A percentile compares a stretch with the other conserved stretches of the same genome.
Evolutionary conservation across 2,113 vertebrate genomes (phyloP).

Genomic region (Callipepla squamata): DNA sequence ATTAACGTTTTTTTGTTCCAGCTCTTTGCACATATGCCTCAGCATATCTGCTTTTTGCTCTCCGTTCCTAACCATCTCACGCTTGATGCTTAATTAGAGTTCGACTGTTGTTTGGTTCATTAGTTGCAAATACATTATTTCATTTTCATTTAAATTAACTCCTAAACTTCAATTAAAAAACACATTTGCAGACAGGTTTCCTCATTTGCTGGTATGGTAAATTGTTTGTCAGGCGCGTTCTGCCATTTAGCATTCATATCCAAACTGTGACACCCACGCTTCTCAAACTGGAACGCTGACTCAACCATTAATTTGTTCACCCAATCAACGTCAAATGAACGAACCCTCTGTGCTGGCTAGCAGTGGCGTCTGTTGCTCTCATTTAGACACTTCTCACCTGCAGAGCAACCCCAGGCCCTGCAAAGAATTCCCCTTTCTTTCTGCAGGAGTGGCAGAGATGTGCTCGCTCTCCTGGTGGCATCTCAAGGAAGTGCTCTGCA

Average conservation of each 20-base stretch:
- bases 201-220: not conserved
- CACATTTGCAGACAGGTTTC: not conserved
- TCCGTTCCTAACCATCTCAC: not conserved
- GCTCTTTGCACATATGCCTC: not conserved
- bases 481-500: accelerated
- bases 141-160: not conserved
- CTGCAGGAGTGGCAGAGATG: accelerated
- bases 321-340: not conserved
- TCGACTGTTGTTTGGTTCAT: not conserved
- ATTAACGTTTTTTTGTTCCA: conserved; percentile 45
- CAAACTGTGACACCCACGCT: not conserved
- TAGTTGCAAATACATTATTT: not conserved
- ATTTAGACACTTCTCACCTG: not conserved
- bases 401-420: not conserved
- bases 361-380: not conserved
- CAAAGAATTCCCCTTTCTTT: not conserved
- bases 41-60: not conserved
- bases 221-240: accelerated
- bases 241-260: not conserved
- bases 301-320: not conserved
- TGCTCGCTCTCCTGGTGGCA: not conserved
- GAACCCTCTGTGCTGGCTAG: not conserved
- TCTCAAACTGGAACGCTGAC: not conserved
- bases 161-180: not conserved
- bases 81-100: not conserved